Percentiles rank a stretch among this genome's conserved stretches.
Conservation (phyloP, 2,113 vertebrate genomes). For the Daubentonia madagascariensis region DNA sequence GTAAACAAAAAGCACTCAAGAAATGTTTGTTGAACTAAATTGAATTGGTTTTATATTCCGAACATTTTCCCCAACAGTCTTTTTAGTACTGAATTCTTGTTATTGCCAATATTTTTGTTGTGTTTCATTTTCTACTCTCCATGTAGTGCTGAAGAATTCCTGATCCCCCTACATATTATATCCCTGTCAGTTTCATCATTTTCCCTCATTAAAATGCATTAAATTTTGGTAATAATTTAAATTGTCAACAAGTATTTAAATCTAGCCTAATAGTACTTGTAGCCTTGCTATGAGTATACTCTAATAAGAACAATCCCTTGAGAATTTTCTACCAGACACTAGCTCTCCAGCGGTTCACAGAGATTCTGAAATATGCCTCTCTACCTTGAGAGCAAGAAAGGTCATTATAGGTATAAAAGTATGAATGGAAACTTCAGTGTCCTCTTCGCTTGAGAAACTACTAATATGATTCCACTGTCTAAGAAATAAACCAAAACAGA, state of each 20-base stretch:
- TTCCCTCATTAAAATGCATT: not conserved
- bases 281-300: not conserved
- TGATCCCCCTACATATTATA: not conserved
- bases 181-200: not conserved
- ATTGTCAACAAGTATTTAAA: conserved; percentile 33
- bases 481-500: conserved; percentile 1
- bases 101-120: not conserved
- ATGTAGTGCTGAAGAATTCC: not conserved
- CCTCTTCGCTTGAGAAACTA: not conserved
- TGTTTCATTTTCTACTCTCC: not conserved
- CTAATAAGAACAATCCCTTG: not conserved
- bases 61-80: not conserved
- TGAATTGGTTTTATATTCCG: conserved; percentile 20
- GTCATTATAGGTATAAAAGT: not conserved
- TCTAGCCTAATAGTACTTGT: not conserved
- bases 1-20: conserved; percentile 15
- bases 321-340: not conserved
- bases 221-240: conserved; percentile 36
- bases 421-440: not conserved
- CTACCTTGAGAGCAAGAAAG: not conserved
- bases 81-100: conserved; percentile 31
- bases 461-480: not conserved
- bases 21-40: conserved; percentile 33
- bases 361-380: conserved; percentile 24
- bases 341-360: not conserved